A percentile compares a stretch with the other conserved stretches of the same genome.
These are phyloP conservation scores for Colius striatus DNA, from an alignment of 2,113 vertebrate genomes.

Conservation along the genomic window DNA sequence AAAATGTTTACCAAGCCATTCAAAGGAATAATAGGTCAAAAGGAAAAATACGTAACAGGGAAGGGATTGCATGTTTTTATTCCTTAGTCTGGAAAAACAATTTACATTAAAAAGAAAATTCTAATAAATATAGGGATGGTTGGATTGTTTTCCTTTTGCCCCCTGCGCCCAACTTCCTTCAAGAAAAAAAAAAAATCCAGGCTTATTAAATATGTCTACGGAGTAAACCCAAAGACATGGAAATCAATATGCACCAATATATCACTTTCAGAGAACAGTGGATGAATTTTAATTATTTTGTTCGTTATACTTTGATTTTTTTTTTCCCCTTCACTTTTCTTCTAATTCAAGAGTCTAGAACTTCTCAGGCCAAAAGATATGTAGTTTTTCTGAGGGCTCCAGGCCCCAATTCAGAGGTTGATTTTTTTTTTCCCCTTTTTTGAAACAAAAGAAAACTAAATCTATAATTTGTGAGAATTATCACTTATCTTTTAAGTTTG, in stretches of 20 bases:
- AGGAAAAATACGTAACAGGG: no score
- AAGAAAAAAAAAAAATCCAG: neutral
- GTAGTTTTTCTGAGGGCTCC: neutral
- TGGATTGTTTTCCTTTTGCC: neutral
- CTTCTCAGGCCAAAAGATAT: neutral
- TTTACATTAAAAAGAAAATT: neutral
- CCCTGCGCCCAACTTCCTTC: rapidly evolving
- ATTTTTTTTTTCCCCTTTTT: neutral
- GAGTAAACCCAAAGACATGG: neutral
- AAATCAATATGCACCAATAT: neutral
- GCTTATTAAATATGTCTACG: neutral
- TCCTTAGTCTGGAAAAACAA: neutral
- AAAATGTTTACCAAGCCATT: no score
- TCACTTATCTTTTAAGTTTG: neutral
- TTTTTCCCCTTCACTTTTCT: neutral
- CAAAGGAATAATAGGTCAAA: no score
- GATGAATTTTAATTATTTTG: neutral
- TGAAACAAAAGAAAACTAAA: neutral
- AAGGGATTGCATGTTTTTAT: no score
- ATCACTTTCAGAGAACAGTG: neutral
- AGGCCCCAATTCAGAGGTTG: neutral
- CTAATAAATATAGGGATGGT: neutral
- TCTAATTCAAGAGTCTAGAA: neutral
- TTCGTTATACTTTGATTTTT: neutral
- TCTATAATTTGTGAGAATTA: neutral